These are phyloP conservation scores for Pantelozetes paolii DNA, from an alignment of 2,888 invertebrate species.

Conservation along the genomic window DNA sequence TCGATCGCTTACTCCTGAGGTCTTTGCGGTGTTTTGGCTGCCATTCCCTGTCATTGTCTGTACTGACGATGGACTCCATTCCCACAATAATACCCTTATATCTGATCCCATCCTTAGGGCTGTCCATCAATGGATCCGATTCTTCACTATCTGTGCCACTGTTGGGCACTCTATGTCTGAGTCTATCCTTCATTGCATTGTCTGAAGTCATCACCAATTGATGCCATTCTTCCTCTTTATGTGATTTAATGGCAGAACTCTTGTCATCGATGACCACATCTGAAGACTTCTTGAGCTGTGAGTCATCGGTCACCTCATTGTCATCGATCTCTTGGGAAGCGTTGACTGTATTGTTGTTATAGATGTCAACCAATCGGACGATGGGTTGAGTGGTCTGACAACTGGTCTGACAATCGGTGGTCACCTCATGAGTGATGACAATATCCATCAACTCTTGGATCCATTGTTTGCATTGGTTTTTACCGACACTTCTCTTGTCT, in stretches of 20 bases:
- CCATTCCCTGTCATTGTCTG: not conserved
- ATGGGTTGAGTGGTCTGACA: not conserved
- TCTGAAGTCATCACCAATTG: too few relatives aligned
- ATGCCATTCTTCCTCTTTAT: too few relatives aligned
- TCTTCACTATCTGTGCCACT: not conserved
- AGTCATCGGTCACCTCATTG: not conserved
- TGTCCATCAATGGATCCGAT: not conserved
- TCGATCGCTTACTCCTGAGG: not conserved
- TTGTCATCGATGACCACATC: not conserved
- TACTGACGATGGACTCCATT: not conserved
- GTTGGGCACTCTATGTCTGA: too few relatives aligned
- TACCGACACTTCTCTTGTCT: not conserved
- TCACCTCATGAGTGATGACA: not conserved
- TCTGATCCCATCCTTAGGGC: not conserved
- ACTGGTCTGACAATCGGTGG: too few relatives aligned
- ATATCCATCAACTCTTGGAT: not conserved
- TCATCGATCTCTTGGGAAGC: not conserved
- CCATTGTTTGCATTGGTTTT: not conserved
- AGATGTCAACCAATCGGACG: not conserved
- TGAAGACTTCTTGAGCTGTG: not conserved
- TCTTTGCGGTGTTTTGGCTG: not conserved
- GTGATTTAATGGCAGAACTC: not conserved
- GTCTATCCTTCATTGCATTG: too few relatives aligned
- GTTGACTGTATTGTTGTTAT: not conserved
- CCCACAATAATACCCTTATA: not conserved